Conservation (phyloP, 23 tunicate species). For the Diplosoma virens region DNA sequence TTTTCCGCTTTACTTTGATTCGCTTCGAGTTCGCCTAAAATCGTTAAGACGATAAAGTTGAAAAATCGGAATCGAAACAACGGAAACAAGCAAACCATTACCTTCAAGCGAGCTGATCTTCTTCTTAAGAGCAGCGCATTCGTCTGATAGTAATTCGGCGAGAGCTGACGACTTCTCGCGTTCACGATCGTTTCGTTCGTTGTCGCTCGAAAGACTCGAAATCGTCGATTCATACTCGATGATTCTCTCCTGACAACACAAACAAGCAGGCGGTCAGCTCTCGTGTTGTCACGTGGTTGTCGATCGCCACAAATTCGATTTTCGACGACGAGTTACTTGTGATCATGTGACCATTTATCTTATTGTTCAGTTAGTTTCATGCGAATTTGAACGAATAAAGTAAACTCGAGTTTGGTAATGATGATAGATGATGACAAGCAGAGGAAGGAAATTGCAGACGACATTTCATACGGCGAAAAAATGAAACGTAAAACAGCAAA, state of each 20-base stretch:
- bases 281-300: no score
- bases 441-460: no score
- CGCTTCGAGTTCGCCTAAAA: conserved; percentile 22
- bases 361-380: no score
- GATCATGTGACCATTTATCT: no score
- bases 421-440: no score
- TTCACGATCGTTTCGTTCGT: conserved; percentile 16
- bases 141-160: conserved; percentile 24
- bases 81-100: background rate
- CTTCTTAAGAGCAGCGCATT: conserved; percentile 18
- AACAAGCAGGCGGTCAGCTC: background rate
- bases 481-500: no score
- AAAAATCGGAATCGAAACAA: background rate
- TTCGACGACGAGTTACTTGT: no score
- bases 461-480: no score
- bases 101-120: conserved; percentile 9
- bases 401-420: no score
- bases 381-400: no score
- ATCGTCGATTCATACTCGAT: background rate
- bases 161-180: conserved; percentile 35
- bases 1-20: conserved; percentile 16
- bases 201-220: conserved; percentile 2
- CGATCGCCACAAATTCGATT: no score
- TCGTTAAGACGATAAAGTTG: background rate
- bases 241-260: conserved; percentile 9